A percentile compares a stretch with the other conserved stretches of the same genome.
These are phyloP conservation scores for Clarias laeviceps DNA, from an alignment of 2,797 vertebrate genomes.

Conservation along the genomic window DNA sequence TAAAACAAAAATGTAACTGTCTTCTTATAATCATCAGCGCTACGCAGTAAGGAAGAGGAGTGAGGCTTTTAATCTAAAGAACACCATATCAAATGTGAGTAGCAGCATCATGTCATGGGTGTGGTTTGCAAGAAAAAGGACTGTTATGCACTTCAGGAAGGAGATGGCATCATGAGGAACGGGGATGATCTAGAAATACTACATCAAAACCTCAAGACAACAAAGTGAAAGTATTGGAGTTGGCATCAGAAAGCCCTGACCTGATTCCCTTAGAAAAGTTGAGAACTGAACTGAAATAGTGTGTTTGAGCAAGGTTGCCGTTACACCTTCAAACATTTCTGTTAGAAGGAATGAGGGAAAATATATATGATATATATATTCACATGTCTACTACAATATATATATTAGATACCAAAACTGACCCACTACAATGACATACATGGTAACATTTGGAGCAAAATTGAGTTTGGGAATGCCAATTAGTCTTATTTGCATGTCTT, in stretches of 20 bases:
- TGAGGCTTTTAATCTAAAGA: background rate
- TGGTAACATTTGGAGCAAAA: background rate
- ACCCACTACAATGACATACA: background rate
- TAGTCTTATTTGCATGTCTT: background rate
- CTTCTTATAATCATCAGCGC: background rate
- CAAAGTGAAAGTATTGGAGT: background rate
- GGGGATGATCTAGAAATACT: background rate
- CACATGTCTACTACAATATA: too few relatives aligned
- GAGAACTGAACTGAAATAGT: background rate
- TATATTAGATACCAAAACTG: background rate
- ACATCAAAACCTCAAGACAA: background rate
- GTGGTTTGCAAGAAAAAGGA: background rate
- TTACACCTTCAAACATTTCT: background rate
- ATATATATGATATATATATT: too few relatives aligned
- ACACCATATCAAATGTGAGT: background rate
- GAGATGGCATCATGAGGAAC: background rate
- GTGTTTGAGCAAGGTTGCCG: background rate
- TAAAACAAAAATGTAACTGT: background rate
- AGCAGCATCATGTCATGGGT: background rate
- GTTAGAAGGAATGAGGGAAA: background rate
- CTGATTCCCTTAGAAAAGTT: background rate
- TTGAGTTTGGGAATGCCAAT: background rate
- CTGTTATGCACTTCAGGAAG: background rate
- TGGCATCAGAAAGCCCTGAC: background rate
- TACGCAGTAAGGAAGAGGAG: background rate